phyloP scores from a whole-genome alignment of 2,888 invertebrate genomes.

The Sesia bembeciformis region DNA sequence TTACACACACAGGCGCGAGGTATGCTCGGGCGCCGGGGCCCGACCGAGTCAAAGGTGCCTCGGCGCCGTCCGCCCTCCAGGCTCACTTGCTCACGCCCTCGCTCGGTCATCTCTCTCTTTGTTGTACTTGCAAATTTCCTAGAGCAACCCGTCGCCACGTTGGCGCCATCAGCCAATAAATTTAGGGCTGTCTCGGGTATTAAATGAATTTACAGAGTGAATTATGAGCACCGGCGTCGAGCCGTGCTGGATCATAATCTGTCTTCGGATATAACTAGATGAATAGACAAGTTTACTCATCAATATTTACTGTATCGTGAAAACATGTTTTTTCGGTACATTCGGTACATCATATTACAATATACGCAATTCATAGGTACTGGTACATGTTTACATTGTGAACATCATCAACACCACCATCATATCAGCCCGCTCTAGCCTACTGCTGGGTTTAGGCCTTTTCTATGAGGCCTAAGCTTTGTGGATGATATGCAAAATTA shows the following conservation, averaged over 20 bases:
- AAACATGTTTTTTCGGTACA: too few species aligned
- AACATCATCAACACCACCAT: too few species aligned
- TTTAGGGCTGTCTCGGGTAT: slow-evolving; percentile 65
- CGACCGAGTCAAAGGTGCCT: slow-evolving; percentile 49
- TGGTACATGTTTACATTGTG: too few species aligned
- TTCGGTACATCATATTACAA: too few species aligned
- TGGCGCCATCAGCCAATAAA: slow-evolving; percentile 69
- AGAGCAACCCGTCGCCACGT: slow-evolving; percentile 51
- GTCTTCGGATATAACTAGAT: slow-evolving; percentile 21
- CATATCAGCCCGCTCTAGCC: too few species aligned
- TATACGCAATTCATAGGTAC: too few species aligned
- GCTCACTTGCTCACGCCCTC: slow-evolving; percentile 1
- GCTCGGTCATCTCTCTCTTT: slow-evolving; percentile 26
- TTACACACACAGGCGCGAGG: slow-evolving; percentile 22
- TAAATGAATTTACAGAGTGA: slow-evolving; percentile 63
- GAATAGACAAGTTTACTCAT: too few species aligned
- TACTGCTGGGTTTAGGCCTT: too few species aligned
- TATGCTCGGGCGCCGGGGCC: slow-evolving; percentile 30
- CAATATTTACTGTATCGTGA: too few species aligned
- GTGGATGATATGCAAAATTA: too few species aligned
- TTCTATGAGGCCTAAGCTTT: too few species aligned
- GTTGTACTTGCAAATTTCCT: slow-evolving; percentile 54
- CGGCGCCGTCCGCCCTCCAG: slow-evolving; percentile 28
- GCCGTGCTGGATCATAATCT: slow-evolving; percentile 58
- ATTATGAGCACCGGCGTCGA: slow-evolving; percentile 57